phyloP scores from a whole-genome alignment of 1,140 invertebrate species.

The Matsumurasca onukii region DNA sequence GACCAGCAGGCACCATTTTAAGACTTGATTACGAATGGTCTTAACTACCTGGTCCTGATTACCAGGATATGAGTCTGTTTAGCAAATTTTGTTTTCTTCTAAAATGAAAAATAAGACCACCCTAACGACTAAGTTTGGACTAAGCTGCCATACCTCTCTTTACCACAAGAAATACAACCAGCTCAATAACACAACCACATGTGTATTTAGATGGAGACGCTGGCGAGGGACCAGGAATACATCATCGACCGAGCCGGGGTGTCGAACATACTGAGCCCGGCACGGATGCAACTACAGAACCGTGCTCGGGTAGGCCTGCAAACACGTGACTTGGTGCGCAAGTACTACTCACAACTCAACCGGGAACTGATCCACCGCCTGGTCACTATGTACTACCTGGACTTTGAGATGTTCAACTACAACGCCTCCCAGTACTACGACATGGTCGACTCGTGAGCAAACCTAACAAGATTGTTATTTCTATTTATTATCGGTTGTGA shows the following conservation, averaged over 20 bases:
- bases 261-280: conserved; percentile 70
- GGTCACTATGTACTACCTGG: conserved; percentile 80
- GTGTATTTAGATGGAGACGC: conserved; percentile 40
- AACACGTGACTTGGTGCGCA: conserved; percentile 63
- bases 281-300: conserved; percentile 64
- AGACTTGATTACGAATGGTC: too few species aligned
- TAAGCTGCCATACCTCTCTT: too few species aligned
- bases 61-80: too few species aligned
- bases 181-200: too few species aligned
- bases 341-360: conserved; percentile 72
- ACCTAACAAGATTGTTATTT: too few species aligned
- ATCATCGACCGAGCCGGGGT: conserved; percentile 73
- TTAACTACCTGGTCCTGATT: too few species aligned
- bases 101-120: too few species aligned
- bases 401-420: conserved; percentile 84
- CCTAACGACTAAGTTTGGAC: too few species aligned
- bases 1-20: too few species aligned
- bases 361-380: conserved; percentile 71
- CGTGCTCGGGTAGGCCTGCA: conserved; percentile 64
- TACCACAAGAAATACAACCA: too few species aligned
- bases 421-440: conserved; percentile 43
- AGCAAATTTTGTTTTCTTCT: too few species aligned
- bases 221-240: conserved; percentile 79
- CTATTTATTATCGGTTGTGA: too few species aligned
- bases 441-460: conserved; percentile 1